Evolutionary conservation across 1,140 invertebrate species (phyloP).

Genomic region (Lasioglossum baleicum): DNA sequence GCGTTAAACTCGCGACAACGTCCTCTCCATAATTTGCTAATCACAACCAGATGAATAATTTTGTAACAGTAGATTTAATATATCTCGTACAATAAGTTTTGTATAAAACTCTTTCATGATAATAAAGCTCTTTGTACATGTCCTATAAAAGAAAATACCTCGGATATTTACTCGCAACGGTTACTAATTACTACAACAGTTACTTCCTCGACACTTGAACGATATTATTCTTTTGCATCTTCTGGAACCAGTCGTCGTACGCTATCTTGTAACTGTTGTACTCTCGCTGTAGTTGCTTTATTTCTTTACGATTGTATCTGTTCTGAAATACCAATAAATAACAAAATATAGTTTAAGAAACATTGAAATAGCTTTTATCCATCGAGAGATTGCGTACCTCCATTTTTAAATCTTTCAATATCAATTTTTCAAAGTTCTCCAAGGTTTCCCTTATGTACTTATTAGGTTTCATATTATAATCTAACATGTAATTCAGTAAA

Average conservation of each 20-base stretch:
- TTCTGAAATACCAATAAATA: slow-evolving; percentile 16
- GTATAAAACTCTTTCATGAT: not conserved
- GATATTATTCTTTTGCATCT: not conserved
- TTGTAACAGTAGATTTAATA: slow-evolving; percentile 15
- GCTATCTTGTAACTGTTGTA: slow-evolving; percentile 23
- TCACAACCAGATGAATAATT: not conserved
- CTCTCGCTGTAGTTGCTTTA: not conserved
- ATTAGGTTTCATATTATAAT: slow-evolving; percentile 82
- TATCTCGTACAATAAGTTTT: not conserved
- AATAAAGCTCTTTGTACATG: slow-evolving; percentile 1
- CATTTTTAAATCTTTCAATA: slow-evolving; percentile 74
- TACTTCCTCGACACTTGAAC: not conserved
- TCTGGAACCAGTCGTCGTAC: slow-evolving; percentile 1
- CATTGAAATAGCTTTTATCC: not conserved
- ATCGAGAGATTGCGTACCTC: slow-evolving; percentile 63
- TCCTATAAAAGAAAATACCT: not conserved
- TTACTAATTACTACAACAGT: no score
- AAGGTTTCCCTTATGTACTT: slow-evolving; percentile 81
- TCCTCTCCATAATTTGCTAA: not conserved
- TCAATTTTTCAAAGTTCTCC: slow-evolving; percentile 78
- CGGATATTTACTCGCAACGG: not conserved
- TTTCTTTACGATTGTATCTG: not conserved
- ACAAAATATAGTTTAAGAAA: not conserved
- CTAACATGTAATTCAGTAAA: slow-evolving; percentile 84
- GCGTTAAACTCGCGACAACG: slow-evolving; percentile 60